phyloP scores from a whole-genome alignment of 2,888 invertebrate genomes.

The Rhamnusium bicolor region DNA sequence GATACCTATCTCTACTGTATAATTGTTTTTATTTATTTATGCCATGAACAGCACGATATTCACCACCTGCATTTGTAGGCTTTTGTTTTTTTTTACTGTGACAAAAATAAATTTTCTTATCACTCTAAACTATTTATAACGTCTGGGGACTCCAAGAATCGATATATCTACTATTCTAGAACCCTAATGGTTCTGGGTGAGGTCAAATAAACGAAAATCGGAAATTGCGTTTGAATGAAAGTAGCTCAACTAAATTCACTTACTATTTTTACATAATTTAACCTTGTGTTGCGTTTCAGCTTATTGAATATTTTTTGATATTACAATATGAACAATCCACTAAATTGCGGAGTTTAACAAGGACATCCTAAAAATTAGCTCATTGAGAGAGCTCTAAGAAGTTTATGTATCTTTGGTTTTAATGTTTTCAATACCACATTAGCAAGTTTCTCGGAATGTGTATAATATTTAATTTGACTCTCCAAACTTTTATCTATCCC shows the following conservation, averaged over 20 bases:
- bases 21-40: slow-evolving; percentile 5
- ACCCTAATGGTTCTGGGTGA: slow-evolving; percentile 21
- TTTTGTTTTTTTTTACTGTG: slow-evolving; percentile 1
- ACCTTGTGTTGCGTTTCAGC: no score
- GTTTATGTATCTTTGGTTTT: no score
- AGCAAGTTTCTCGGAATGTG: no score
- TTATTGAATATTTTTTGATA: no score
- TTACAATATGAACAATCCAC: no score
- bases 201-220: slow-evolving; percentile 20
- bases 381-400: no score
- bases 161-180: slow-evolving; percentile 20
- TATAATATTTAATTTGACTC: no score
- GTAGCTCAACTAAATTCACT: not conserved
- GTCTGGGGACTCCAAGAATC: not conserved
- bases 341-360: no score
- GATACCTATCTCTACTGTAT: not conserved
- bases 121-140: slow-evolving; percentile 16
- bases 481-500: no score
- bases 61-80: not conserved
- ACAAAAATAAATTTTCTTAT: slow-evolving; percentile 18
- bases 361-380: no score
- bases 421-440: no score
- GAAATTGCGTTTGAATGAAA: slow-evolving; percentile 12
- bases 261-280: not conserved
- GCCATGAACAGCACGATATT: not conserved